Evolutionary conservation across 2,888 invertebrate species (phyloP).

Genomic region (Graphium colonna): DNA sequence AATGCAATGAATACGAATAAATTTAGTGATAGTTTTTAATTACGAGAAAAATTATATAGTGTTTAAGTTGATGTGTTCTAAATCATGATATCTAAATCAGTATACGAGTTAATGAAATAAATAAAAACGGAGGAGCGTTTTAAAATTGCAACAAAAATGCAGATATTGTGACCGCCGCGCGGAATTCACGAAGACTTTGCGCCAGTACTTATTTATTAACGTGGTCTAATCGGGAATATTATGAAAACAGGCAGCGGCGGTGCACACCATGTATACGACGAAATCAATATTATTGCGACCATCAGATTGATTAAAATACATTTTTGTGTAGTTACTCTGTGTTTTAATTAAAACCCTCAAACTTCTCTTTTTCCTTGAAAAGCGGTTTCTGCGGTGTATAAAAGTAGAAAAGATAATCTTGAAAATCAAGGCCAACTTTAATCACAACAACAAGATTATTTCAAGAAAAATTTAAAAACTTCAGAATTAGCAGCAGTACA

Average conservation of each 20-base stretch:
- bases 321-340: conserved; percentile 74
- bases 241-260: conserved; percentile 41
- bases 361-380: too few relatives aligned
- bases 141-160: conserved; percentile 54
- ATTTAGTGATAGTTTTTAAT: conserved; percentile 52
- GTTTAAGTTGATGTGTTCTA: conserved; percentile 74
- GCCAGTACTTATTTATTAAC: conserved; percentile 1
- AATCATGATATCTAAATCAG: conserved; percentile 78
- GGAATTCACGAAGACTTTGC: not conserved
- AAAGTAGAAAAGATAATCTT: too few relatives aligned
- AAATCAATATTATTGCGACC: conserved; percentile 77
- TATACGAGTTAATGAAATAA: conserved; percentile 68
- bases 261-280: conserved; percentile 73
- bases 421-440: too few relatives aligned
- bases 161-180: conserved; percentile 51
- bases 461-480: not conserved
- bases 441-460: not conserved
- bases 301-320: conserved; percentile 76
- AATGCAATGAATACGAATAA: conserved; percentile 21
- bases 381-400: too few relatives aligned
- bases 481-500: too few relatives aligned
- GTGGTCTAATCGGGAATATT: not conserved
- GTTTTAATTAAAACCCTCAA: conserved; percentile 40
- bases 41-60: conserved; percentile 49
- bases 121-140: conserved; percentile 56